Evolutionary conservation across 2,797 vertebrate species (phyloP).

Genomic region (Tokudaia muenninki): DNA sequence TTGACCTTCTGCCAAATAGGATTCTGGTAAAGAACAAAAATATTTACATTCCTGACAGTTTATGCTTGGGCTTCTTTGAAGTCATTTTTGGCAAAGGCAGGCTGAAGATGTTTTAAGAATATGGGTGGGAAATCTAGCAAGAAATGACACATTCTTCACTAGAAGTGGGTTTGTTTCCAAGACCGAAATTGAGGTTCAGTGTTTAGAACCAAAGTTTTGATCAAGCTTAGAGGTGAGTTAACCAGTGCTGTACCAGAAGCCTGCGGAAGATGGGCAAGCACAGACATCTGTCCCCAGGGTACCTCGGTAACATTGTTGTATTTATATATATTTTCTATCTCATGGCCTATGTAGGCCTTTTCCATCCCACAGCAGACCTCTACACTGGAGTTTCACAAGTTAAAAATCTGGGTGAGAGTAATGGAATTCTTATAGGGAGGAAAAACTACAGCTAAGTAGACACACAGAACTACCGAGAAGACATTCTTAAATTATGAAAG

Average conservation of each 20-base stretch:
- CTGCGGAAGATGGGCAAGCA: neutral
- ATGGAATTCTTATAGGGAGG: neutral
- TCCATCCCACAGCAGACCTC: neutral
- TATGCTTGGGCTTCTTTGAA: constrained; percentile 78
- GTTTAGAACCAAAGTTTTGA: constrained; percentile 71
- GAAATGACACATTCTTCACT: constrained; percentile 69
- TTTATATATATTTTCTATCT: neutral
- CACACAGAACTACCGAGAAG: neutral
- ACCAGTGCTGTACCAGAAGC: neutral
- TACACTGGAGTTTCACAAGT: constrained; percentile 23
- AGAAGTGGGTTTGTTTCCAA: constrained; percentile 72
- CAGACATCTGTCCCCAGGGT: neutral
- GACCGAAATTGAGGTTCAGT: constrained; percentile 73
- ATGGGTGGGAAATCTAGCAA: constrained; percentile 74
- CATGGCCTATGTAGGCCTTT: neutral
- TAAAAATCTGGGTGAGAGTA: neutral
- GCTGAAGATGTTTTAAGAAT: constrained; percentile 71
- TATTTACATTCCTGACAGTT: constrained; percentile 83
- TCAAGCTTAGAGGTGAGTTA: constrained; percentile 34
- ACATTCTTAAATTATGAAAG: constrained; percentile 38
- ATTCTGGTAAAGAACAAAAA: constrained; percentile 90
- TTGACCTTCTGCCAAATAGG: constrained; percentile 91
- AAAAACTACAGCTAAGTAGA: neutral
- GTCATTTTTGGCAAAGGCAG: constrained; percentile 75
- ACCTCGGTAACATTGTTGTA: neutral